Base-by-base conservation (phyloP, 1,140 invertebrate genomes). In the Acromyrmex charruanus region DNA sequence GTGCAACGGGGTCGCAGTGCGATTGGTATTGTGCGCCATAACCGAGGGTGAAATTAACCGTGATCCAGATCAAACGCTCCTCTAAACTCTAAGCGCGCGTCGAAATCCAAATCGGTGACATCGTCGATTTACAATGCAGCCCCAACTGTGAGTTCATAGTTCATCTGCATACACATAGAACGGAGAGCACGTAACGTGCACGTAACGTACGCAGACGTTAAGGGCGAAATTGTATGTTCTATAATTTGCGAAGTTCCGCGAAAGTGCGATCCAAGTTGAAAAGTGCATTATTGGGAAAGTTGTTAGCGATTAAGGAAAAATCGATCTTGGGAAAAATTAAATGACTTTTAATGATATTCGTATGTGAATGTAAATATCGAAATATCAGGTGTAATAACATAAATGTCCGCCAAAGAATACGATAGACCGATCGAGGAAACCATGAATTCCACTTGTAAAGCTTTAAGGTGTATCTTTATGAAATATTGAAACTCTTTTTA, bases 31-130 rank as follows among this genome's bases (percentile, higher is more conserved):
- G 89, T 90, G 77, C 87, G 72, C 77, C 84, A 88, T 75, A 85
- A 90, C 87, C 84, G 63, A 75, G 72, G 87, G 74, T 80, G 87
- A 91, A 91, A 91, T 91, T 91, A 90, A 88, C 90, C 89, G 81
- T 88, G 87, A 87, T 90, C 90, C 77, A 71, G 68, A 90, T 90
- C 86, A 89, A 90, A 90, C 81, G 89, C 75, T 87, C 9, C 39
- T 58, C 55, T 75, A 89, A 84, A 87, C 88, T 66, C 84, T 69
- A 86, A 55, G 53, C 85, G 85, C 89, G 72, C 86, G 71, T 87
- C 68, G 69, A 84, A 87, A 79, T 88, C 69, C 82, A 16, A 4
- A 58, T 44, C 63, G 72, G 63, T 58, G 61, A 77, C 75, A 89
- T 90, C 88, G 74, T 39, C 53, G 65, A 55, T n/a, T 74, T 87